Conservation (phyloP, 2,797 vertebrate species). For the Protosalanx chinensis region DNA sequence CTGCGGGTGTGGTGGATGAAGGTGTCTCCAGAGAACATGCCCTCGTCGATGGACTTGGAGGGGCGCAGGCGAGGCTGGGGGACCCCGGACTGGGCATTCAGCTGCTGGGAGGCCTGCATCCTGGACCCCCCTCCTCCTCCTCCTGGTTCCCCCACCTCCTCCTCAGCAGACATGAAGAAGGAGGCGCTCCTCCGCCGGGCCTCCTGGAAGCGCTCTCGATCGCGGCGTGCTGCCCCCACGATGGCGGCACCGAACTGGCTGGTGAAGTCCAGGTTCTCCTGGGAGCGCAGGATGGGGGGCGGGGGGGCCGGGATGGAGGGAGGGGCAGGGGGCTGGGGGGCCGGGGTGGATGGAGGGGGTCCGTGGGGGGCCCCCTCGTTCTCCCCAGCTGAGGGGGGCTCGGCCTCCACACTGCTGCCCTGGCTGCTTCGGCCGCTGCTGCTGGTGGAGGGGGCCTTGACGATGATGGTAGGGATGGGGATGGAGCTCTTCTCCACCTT, state of each 20-base stretch:
- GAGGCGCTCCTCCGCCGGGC: constrained; percentile 85
- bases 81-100: constrained; percentile 65
- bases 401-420: constrained; percentile 90
- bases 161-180: constrained; percentile 90
- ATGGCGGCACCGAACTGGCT: constrained; percentile 86
- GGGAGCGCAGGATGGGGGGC: constrained; percentile 69
- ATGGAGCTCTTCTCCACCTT: constrained; percentile 89
- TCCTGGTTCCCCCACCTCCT: constrained; percentile 65
- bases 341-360: constrained; percentile 65
- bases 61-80: constrained; percentile 80
- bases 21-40: constrained; percentile 87
- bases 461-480: constrained; percentile 91
- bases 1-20: constrained; percentile 85
- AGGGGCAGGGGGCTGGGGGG: constrained; percentile 75
- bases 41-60: constrained; percentile 92
- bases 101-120: constrained; percentile 67
- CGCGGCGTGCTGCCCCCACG: constrained; percentile 75
- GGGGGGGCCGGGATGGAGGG: constrained; percentile 72
- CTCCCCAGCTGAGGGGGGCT: constrained; percentile 65
- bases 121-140: constrained; percentile 48
- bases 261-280: constrained; percentile 83
- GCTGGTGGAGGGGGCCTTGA: constrained; percentile 92
- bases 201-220: constrained; percentile 81
- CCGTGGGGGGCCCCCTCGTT: constrained; percentile 67
- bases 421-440: constrained; percentile 94